Evolutionary conservation across 2,888 invertebrate genomes (phyloP).

Genomic region (Sinelater perroti): DNA sequence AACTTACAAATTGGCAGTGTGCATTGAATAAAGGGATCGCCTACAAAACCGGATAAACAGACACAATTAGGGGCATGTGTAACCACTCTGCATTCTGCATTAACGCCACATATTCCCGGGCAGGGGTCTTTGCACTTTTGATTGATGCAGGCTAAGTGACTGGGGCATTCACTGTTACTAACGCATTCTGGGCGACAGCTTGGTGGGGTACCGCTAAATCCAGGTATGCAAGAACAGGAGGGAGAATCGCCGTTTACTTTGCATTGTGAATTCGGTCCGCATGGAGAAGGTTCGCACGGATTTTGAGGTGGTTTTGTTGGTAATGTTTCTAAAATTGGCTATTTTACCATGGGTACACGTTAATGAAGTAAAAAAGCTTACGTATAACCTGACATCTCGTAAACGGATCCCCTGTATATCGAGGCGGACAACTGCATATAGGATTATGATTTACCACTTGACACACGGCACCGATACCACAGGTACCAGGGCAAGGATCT

Average conservation of each 20-base stretch:
- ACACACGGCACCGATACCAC: slow-evolving; percentile 78
- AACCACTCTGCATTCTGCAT: slow-evolving; percentile 75
- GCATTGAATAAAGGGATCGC: slow-evolving; percentile 75
- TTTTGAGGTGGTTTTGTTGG: slow-evolving; percentile 54
- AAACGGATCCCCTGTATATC: slow-evolving; percentile 76
- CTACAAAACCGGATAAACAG: slow-evolving; percentile 66
- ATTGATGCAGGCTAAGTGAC: slow-evolving; percentile 75
- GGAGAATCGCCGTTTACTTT: slow-evolving; percentile 64
- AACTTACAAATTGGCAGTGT: slow-evolving; percentile 53
- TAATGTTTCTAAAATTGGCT: slow-evolving; percentile 46
- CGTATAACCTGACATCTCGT: slow-evolving; percentile 67
- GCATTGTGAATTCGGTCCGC: slow-evolving; percentile 73
- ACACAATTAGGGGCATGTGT: slow-evolving; percentile 77
- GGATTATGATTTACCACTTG: slow-evolving; percentile 76
- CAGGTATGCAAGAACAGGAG: slow-evolving; percentile 70
- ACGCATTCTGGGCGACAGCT: slow-evolving; percentile 80
- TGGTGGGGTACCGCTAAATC: slow-evolving; percentile 71
- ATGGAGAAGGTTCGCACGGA: slow-evolving; percentile 76
- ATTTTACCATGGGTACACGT: slow-evolving; percentile 23
- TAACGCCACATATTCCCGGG: slow-evolving; percentile 76
- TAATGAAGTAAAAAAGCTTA: slow-evolving; percentile 48
- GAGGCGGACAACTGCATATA: slow-evolving; percentile 69
- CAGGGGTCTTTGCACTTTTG: slow-evolving; percentile 82
- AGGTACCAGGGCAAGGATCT: slow-evolving; percentile 79
- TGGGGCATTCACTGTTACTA: slow-evolving; percentile 75